phyloP scores from a whole-genome alignment of 1,140 invertebrate species.

The Bombus terrestris region DNA sequence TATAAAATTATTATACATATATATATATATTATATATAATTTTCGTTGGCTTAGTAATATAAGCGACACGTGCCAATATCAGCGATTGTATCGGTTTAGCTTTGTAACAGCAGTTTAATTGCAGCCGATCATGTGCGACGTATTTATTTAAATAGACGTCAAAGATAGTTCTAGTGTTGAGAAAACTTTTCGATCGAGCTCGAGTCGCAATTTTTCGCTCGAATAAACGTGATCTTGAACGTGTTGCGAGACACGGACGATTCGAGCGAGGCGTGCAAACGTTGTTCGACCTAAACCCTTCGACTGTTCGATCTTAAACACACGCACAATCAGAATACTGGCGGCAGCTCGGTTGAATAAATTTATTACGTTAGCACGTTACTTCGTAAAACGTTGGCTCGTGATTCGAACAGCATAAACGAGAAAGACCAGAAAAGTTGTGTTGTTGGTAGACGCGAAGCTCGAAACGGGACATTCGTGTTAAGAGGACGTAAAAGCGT shows the following conservation, averaged over 20 bases:
- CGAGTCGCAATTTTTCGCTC: background rate
- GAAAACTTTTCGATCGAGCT: background rate
- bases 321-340: constrained; percentile 31
- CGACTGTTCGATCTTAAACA: constrained; percentile 1
- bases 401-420: background rate
- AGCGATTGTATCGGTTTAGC: too few species aligned
- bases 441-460: background rate
- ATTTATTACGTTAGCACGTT: background rate
- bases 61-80: too few species aligned
- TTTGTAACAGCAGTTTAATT: too few species aligned
- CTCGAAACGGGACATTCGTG: constrained; percentile 22
- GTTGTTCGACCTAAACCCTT: constrained; percentile 41
- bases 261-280: background rate
- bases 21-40: too few species aligned
- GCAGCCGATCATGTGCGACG: too few species aligned
- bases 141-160: background rate
- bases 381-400: background rate
- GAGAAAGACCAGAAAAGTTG: background rate
- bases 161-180: background rate
- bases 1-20: too few species aligned
- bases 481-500: constrained; percentile 10
- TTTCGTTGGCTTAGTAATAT: too few species aligned
- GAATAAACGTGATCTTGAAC: background rate
- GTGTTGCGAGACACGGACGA: background rate
- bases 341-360: background rate